A percentile compares a stretch with the other conserved stretches of the same genome.
Conservation (phyloP, 2,113 vertebrate species). For the Siniperca chuatsi region DNA sequence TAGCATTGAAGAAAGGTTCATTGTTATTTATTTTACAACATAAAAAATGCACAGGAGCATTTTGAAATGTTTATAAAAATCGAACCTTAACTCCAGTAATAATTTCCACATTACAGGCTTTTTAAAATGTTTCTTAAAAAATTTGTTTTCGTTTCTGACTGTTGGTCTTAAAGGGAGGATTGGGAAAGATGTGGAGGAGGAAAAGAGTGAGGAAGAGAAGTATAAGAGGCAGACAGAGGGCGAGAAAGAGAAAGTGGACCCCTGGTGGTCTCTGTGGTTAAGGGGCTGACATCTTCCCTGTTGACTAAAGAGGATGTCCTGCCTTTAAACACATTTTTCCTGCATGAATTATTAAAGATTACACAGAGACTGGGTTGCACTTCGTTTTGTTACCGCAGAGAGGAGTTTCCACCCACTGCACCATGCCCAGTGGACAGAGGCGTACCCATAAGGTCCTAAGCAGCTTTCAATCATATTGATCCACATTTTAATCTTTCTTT, state of each 20-base stretch:
- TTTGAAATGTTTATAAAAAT: neutral
- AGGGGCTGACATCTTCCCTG: conserved; percentile 80
- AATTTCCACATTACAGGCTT: neutral
- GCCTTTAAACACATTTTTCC: conserved; percentile 85
- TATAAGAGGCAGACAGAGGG: conserved; percentile 6
- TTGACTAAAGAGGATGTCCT: conserved; percentile 82
- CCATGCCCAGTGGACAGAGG: conserved; percentile 84
- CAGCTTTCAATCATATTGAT: conserved; percentile 94
- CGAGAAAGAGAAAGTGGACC: conserved; percentile 37
- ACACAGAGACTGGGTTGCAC: conserved; percentile 80
- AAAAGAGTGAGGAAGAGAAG: conserved; percentile 30
- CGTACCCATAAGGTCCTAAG: conserved; percentile 83
- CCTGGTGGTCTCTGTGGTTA: conserved; percentile 76
- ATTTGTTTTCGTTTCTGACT: conserved; percentile 13
- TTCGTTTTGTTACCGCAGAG: conserved; percentile 73
- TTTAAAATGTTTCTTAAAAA: conserved; percentile 62
- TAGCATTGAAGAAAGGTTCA: neutral
- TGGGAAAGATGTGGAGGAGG: conserved; percentile 40
- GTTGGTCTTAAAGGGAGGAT: conserved; percentile 12
- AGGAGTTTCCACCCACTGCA: conserved; percentile 84
- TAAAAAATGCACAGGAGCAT: neutral
- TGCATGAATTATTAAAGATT: conserved; percentile 87
- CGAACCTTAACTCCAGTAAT: neutral
- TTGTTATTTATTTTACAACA: neutral
- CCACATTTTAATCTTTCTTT: conserved; percentile 97